A percentile compares a stretch with the other conserved stretches of the same genome.
These are phyloP conservation scores for Clamator glandarius DNA, from an alignment of 2,797 vertebrate genomes.

Conservation along the genomic window DNA sequence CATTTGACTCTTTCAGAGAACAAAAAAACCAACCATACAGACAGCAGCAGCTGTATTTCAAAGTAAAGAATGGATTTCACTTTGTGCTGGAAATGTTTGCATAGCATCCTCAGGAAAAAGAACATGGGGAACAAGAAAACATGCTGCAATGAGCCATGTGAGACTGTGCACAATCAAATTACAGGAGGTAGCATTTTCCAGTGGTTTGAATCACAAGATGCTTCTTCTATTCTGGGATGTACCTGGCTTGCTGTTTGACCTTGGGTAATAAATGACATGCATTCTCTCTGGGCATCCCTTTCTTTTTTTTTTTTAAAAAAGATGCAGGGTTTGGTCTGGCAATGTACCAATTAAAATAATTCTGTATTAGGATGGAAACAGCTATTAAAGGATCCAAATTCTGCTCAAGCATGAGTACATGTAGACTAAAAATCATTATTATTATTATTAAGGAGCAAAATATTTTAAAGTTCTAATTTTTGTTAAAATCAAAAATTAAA, in stretches of 20 bases:
- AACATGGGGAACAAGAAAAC: background rate
- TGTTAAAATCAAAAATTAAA: background rate
- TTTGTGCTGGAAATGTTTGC: slow-evolving; percentile 15
- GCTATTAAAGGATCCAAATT: background rate
- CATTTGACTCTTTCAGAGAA: background rate
- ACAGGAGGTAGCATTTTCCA: slow-evolving; percentile 61
- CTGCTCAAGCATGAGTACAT: background rate
- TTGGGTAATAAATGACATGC: slow-evolving; percentile 44
- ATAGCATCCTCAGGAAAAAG: background rate
- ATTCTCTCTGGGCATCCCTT: slow-evolving; percentile 11
- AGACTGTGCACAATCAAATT: slow-evolving; percentile 64
- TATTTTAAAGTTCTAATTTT: background rate
- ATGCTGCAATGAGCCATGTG: slow-evolving; percentile 45
- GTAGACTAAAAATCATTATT: background rate
- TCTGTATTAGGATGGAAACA: background rate
- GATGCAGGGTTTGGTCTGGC: background rate
- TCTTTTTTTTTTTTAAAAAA: background rate
- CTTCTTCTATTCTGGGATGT: slow-evolving; percentile 58
- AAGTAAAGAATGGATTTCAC: background rate
- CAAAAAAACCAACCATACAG: background rate
- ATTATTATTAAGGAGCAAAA: background rate
- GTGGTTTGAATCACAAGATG: slow-evolving; percentile 40
- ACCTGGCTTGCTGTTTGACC: slow-evolving; percentile 54
- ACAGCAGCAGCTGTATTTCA: background rate
- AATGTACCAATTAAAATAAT: background rate